phyloP scores from a whole-genome alignment of 2,797 vertebrate genomes.

The Lerista edwardsae region DNA sequence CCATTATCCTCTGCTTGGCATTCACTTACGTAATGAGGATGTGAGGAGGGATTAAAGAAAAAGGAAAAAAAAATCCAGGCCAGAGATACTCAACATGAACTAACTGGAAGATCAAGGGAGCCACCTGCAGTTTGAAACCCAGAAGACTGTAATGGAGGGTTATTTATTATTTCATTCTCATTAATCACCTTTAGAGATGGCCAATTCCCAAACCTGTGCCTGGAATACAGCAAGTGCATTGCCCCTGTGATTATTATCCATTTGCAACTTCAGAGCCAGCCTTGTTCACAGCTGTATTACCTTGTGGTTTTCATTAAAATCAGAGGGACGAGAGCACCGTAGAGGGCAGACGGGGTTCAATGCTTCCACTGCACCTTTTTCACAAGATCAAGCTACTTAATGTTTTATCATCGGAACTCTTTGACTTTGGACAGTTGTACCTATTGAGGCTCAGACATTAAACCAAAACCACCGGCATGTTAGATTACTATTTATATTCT shows the following conservation, averaged over 20 bases:
- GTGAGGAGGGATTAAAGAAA: background rate
- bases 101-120: slow-evolving; percentile 67
- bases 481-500: background rate
- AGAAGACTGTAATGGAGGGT: slow-evolving; percentile 29
- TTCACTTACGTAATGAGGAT: background rate
- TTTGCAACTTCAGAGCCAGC: background rate
- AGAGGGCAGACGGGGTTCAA: background rate
- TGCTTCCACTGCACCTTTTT: background rate
- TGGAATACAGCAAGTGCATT: background rate
- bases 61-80: background rate
- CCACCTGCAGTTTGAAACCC: slow-evolving; percentile 73
- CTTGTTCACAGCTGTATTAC: slow-evolving; percentile 8
- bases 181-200: slow-evolving; percentile 1
- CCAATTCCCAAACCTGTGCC: background rate
- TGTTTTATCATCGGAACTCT: background rate
- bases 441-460: background rate
- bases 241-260: accelerated
- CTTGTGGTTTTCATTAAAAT: background rate
- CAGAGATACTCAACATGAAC: background rate
- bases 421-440: background rate
- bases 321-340: background rate
- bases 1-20: background rate
- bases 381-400: background rate
- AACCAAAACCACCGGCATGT: background rate
- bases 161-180: background rate